Evolutionary conservation across 2,888 invertebrate species (phyloP), one percentile per base, ranked within the genome.

Genomic region (Phrixothrix hirtus): DNA sequence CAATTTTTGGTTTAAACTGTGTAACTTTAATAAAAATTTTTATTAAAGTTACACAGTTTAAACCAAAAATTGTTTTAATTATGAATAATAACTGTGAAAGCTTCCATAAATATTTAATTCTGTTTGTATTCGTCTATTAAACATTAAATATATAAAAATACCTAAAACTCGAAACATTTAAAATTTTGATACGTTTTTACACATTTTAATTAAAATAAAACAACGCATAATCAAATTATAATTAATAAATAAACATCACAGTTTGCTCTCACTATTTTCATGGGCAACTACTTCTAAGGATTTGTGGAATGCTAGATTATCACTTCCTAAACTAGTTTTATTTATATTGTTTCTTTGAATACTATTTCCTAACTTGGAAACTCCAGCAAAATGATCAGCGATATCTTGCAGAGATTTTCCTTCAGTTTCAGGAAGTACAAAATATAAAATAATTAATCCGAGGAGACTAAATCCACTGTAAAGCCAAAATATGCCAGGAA

Each of bases 371-470:
- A 83, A 66, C 58, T 76, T 81, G 34, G 75, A 78, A 15, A 79
- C 69, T 0, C 87, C 86, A 0, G 83, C 79, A 62, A 84, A 88
- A 70, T 88, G 87, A 51, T 84, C 81, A 62, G 86, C 83, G 38
- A 89, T 88, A 61, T 88, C 87, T 44, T 79, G 78, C 30, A 92
- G 72, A 0, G 83, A 84, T 65, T 88, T 84, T 0, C 90, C 89
- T 71, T 92, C 92, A 0, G 92, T 92, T 78, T 92, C 92, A 0
- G 92, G 92, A 48, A 92, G 72, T 21, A 83, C 75, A 53, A 84
- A 84, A 68, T 84, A 89, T 21, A 92, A 76, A 5, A 83, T 71
- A 2, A 83, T 54, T n/a, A 83, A 78, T 0, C 89, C 90, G 0
- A 81, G 54, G 2, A 87, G 70, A 62, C 87, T 81, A 1, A 89